A percentile compares a stretch with the other conserved stretches of the same genome.
These are phyloP conservation scores for Muscicapa striata DNA, from an alignment of 2,797 vertebrate genomes.

Conservation along the genomic window DNA sequence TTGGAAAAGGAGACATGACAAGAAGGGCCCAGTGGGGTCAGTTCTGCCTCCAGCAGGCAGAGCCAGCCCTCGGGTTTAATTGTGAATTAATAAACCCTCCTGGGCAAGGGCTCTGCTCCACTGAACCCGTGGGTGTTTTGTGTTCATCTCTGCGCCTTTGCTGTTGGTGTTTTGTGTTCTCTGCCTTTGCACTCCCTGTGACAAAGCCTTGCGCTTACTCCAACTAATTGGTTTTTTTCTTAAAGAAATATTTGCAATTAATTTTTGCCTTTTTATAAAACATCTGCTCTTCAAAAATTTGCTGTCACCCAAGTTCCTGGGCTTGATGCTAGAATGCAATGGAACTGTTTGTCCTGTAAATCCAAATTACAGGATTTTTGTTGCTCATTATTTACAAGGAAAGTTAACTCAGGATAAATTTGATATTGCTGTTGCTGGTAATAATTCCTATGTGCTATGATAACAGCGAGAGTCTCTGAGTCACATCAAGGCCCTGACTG, in stretches of 20 bases:
- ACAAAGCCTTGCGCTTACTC: not conserved
- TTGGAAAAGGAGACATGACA: not conserved
- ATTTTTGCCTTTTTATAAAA: not conserved
- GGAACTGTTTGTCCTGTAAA: not conserved
- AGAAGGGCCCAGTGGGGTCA: not conserved
- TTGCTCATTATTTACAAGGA: not conserved
- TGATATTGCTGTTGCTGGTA: not conserved
- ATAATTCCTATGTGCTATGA: not conserved
- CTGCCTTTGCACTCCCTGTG: not conserved
- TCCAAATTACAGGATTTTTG: not conserved
- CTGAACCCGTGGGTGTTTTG: not conserved
- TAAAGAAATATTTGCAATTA: not conserved
- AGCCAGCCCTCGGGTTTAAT: not conserved
- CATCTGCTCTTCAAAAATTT: not conserved
- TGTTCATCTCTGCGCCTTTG: not conserved
- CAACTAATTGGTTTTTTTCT: not conserved
- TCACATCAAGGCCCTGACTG: not conserved
- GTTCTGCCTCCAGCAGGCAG: not conserved
- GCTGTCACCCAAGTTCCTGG: not conserved
- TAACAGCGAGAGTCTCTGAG: not conserved
- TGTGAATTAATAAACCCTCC: not conserved
- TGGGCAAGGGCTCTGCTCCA: not conserved
- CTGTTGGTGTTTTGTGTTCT: not conserved
- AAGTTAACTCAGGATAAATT: not conserved
- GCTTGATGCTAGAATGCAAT: not conserved